Evolutionary conservation across 2,888 invertebrate species (phyloP), one percentile per base, ranked within the genome.

Genomic region (Archips xylosteana): DNA sequence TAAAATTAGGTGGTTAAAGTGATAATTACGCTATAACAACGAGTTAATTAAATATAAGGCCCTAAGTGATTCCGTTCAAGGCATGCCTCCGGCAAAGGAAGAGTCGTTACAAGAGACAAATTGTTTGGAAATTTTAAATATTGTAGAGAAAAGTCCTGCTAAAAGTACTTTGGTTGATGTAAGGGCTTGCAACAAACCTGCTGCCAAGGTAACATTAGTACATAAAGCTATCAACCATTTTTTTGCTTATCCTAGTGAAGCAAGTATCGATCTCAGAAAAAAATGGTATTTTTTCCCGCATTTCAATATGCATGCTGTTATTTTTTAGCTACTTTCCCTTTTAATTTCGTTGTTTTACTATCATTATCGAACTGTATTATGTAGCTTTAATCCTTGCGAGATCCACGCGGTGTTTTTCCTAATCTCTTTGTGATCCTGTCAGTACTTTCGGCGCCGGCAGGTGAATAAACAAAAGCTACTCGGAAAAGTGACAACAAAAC

Each of bases 101-200:
- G 94, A 94, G 78, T 87, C 89, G 78, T 86, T 94, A 85, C 87
- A 88, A 78, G 94, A 94, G 90, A 89, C 87, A 77, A 91, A 91
- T 86, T 94, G 92, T 81, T 86, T 94, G 82, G 94, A 94, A 81
- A 89, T 91, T 75, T 87, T 94, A 83, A 92, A 91, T 82, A 87
- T 92, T 79, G 83, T 87, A 69, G 95, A 95, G 81, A 94, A 94
- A 86, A 94, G 94, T 81, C 93, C 94, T 74, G 91, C 88, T 77
- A 94, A 94, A 85, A 92, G 91, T 82, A 89, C 92, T 81, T 90
- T 94, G 78, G 95, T 96, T 78, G 96, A 96, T 90, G 96, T 95
- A 80, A 95, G 96, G 89, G 96, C 96, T 79, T 96, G 96, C 87
- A 96, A 95, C 85, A 96, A 96, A 90, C 96, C 96, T 79, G 92